Base-by-base conservation (phyloP, 2,113 vertebrate genomes). In the Elephas maximus region DNA sequence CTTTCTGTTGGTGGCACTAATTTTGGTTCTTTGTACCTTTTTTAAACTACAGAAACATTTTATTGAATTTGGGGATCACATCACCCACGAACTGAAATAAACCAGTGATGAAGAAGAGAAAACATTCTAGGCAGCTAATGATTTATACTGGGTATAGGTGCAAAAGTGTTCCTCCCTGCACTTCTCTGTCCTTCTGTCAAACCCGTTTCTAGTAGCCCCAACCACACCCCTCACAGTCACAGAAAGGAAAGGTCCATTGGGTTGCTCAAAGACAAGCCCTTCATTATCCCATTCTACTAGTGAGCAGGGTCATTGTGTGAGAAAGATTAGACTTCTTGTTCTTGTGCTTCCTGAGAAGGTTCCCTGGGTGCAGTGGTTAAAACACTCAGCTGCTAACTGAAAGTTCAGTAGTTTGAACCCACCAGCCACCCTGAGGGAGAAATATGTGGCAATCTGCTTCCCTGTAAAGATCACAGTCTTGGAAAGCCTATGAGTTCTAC, bases 1-100 rank as follows among this genome's bases (percentile, higher is more conserved):
- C 51, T 79, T 96, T 85, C 77, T 78, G 69, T 63, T 84, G 21
- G 33, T 53, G 12, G 57, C 6, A 37, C n/a, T 73, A 67, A 60
- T 74, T 82, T 74, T 69, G 33, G 57, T 65, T 96, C 28, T 96
- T 14, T 86, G 24, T 24, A 63, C 21, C 30, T 48, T 82, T 45
- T 24, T 60, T 21, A 76, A 67, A 76, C 3, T 57, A 23, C 4
- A 76, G 41, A 5, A 90, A 2, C 21, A 79, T 71, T 53, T 41
- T 62, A 45, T 20, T 93, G 76, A 86, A 65, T 73, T 91, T 24
- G 10, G 69, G 37, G 76, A 41, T 93, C 26, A 73, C 45, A 78
- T 81, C 33, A 82, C 92, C 73, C 90, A 17, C 79, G 65, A 71
- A 8, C 63, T 51, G n/a, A 96, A 85, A 69, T 83, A 88, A 87